Evolutionary conservation across 2,888 invertebrate genomes (phyloP).

Genomic region (Cepaea hortensis): DNA sequence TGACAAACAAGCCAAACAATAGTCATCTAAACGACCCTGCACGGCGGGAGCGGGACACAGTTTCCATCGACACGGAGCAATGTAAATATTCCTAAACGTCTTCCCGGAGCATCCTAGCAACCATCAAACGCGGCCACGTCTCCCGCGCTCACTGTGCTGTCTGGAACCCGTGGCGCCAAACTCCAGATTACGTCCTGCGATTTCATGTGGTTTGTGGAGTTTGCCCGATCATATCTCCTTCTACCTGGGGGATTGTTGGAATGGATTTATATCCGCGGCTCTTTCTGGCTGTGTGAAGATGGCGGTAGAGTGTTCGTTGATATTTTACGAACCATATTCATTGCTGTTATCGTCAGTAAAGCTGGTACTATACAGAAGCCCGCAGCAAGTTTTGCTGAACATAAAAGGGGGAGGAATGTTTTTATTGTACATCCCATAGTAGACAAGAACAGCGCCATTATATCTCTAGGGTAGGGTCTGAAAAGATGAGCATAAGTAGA

Average conservation of each 20-base stretch:
- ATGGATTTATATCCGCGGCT: constrained; percentile 21
- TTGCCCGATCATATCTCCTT: constrained; percentile 21
- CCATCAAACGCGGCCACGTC: constrained; percentile 16
- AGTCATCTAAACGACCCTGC: too few relatives aligned
- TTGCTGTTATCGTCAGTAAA: background rate
- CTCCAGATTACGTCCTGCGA: constrained; percentile 5
- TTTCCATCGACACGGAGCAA: background rate
- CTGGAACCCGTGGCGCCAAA: constrained; percentile 30
- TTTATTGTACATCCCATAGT: background rate
- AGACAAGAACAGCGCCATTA: background rate
- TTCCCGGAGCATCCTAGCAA: background rate
- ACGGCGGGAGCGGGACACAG: too few relatives aligned
- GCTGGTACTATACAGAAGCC: background rate
- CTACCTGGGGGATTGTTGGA: constrained; percentile 20
- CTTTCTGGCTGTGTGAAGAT: background rate
- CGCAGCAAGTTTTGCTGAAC: background rate
- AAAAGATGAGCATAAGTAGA: background rate
- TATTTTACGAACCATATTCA: constrained; percentile 1
- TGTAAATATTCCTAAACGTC: constrained; percentile 22
- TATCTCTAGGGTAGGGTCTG: background rate
- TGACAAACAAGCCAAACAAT: too few relatives aligned
- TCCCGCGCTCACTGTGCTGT: constrained; percentile 3
- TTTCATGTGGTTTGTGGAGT: background rate
- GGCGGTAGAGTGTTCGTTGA: background rate
- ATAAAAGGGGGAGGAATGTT: background rate